Evolutionary conservation across 2,113 vertebrate species (phyloP), one percentile per base, ranked within the genome.

Genomic region (Emberiza fucata): DNA sequence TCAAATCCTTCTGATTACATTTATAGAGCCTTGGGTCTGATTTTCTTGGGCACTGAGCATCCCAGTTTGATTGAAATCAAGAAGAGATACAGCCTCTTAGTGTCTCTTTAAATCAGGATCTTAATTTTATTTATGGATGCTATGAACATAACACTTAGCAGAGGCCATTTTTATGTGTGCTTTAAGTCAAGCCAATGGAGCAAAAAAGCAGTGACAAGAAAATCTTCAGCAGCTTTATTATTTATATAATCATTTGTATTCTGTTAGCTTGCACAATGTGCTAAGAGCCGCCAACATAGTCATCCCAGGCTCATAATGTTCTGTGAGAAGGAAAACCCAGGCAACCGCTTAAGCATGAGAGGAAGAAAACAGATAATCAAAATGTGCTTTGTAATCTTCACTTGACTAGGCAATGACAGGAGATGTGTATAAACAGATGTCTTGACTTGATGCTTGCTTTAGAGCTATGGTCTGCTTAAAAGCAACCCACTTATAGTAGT

Each of bases 101-200:
- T 84, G 86, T 90, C 88, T 95, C 84, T 92, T 88, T 90, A 92
- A 89, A 94, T 96, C 85, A 92, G 82, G 76, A 90, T 92, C 90
- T 88, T 90, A 94, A 88, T 93, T 96, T 95, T 94, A 90, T 96
- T 96, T 96, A 93, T 93, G 76, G 69, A 64, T 95, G 47, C 86
- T 88, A 64, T 75, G 82, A 97, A 90, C 72, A 35, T 92, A 95
- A 90, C 64, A 66, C 85, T 94, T 95, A 93, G 63, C 16, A 85
- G 78, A 95, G 61, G 60, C 92, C 76, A 72, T 96, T 96, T 97
- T 94, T 92, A 83, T 88, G 51, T 95, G 71, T 95, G 88, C 90
- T 96, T 72, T 96, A 92, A 96, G 93, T 96, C 88, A 95, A 96
- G 53, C 68, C 95, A 95, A 93, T 90, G 94, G 82, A 96, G 85